Evolutionary conservation across 2,797 vertebrate genomes (phyloP), one percentile per base, ranked within the genome.

Genomic region (Sebastes hubbsi): DNA sequence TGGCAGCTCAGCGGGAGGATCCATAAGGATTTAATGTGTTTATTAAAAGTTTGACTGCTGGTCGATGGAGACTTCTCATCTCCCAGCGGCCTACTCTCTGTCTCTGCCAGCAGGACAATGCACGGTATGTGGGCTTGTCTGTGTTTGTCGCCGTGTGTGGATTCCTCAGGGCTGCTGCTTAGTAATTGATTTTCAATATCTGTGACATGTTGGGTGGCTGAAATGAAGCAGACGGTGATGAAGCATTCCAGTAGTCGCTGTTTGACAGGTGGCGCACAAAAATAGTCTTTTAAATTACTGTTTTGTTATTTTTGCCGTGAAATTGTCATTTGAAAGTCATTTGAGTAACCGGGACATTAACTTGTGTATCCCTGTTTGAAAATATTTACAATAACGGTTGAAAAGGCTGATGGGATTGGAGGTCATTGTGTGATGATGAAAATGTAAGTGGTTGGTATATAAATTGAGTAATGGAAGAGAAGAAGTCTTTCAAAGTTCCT

Each of bases 11-110:
- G 85, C 68, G 34, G 85, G 88, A 87, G 78, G 88, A 88, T 92
- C 93, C 88, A 91, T 92, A 90, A 90, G 88, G 91, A 91, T 93
- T 91, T 91, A 91, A 91, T 89, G 86, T 92, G 89, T 92, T 93
- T 92, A 92, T 94, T 93, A 92, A 92, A 92, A 91, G 87, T 91
- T 88, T 86, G 90, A 90, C 87, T 83, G 87, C 82, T 73, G 87
- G 78, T 92, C 87, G 78, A 92, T 89, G 77, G 87, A 85, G 82
- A 88, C 80, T 88, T 84, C 29, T 82, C 27, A 54, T 73, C 69
- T 71, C 85, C 83, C 79, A 52, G 77, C 64, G 68, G 86, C 65
- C 55, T 55, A 25, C 65, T 85, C 85, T 88, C 80, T 72, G 78
- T 85, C 78, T 89, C 77, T 86, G 87, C 81, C 89, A 86, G 78